These are phyloP conservation scores for Oreortyx pictus DNA, from an alignment of 2,797 vertebrate species.

Conservation along the genomic window DNA sequence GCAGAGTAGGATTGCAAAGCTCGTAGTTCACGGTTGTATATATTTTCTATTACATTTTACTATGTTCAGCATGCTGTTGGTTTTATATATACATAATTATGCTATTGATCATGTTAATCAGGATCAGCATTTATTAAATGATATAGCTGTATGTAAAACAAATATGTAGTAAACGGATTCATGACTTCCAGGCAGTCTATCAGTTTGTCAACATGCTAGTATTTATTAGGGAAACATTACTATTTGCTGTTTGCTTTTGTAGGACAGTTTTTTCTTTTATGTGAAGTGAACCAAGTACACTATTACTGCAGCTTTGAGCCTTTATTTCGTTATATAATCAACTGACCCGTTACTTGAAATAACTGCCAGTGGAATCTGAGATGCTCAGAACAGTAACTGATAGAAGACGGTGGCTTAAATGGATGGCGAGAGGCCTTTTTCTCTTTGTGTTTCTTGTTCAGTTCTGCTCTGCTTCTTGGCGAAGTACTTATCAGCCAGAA, in stretches of 20 bases:
- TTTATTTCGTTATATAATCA: not conserved
- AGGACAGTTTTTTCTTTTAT: not conserved
- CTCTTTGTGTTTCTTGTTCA: not conserved
- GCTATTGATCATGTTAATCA: not conserved
- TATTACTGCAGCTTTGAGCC: not conserved
- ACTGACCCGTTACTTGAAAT: slow-evolving; percentile 17
- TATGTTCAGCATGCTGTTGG: not conserved
- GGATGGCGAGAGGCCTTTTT: not conserved
- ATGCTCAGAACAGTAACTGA: not conserved
- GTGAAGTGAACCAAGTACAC: not conserved
- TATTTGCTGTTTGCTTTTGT: not conserved
- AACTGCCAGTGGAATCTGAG: slow-evolving; percentile 25
- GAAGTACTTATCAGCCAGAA: fast-evolving
- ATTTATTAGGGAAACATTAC: not conserved
- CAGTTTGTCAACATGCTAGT: not conserved
- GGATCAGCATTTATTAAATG: not conserved
- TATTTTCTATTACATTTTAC: not conserved
- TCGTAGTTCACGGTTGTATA: not conserved
- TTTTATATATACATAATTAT: not conserved
- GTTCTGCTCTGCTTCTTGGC: not conserved
- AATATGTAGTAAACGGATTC: not conserved
- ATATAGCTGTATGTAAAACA: not conserved
- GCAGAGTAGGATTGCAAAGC: not conserved
- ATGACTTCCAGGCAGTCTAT: not conserved
- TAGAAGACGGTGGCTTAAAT: not conserved